Conservation (phyloP, 1,140 invertebrate genomes). For the Nomia melanderi region DNA sequence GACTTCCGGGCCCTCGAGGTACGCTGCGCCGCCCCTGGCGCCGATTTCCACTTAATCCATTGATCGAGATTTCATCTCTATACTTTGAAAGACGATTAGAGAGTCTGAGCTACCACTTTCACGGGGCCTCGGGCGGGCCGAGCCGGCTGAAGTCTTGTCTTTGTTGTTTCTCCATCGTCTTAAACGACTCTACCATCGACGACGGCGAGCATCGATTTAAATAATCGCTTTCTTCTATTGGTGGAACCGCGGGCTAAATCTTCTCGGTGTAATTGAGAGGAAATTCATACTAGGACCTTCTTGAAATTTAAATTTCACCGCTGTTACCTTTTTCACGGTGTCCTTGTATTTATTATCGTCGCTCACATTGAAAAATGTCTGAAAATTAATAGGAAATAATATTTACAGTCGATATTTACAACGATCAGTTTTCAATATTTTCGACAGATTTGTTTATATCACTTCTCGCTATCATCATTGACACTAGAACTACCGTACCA, state of each 20-base stretch:
- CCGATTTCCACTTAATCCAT: conserved; percentile 45
- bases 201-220: conserved; percentile 40
- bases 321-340: too few relatives aligned
- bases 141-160: conserved; percentile 12
- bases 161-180: conserved; percentile 31
- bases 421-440: too few relatives aligned
- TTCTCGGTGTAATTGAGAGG: not conserved
- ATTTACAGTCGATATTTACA: too few relatives aligned
- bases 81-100: conserved; percentile 49
- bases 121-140: conserved; percentile 23
- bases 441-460: too few relatives aligned
- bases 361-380: too few relatives aligned
- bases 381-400: too few relatives aligned
- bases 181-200: conserved; percentile 10
- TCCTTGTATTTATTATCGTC: too few relatives aligned
- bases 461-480: too few relatives aligned
- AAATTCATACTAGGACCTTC: not conserved
- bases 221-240: conserved; percentile 28
- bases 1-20: conserved; percentile 2
- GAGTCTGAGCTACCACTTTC: conserved; percentile 38
- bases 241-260: not conserved
- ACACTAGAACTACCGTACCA: too few relatives aligned
- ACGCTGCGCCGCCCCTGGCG: not conserved
- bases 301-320: too few relatives aligned
- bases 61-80: conserved; percentile 47